phyloP scores from a whole-genome alignment of 2,113 vertebrate species.

The Macquaria australasica region DNA sequence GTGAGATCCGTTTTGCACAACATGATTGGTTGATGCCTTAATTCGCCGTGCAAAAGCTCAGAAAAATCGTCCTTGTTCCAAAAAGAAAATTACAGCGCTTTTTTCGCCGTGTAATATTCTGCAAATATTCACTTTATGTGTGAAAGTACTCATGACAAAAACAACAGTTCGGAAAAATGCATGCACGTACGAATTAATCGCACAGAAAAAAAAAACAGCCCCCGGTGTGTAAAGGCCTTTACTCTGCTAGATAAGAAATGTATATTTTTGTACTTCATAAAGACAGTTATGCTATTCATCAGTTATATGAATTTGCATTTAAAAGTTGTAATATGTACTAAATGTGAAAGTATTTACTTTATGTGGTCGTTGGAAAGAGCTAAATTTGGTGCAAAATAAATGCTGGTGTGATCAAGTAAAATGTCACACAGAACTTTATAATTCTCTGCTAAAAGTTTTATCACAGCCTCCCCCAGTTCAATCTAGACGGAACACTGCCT shows the following conservation, averaged over 20 bases:
- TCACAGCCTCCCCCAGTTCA: background rate
- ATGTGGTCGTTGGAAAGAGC: background rate
- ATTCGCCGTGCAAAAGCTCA: no score
- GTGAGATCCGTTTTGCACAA: no score
- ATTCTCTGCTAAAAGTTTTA: background rate
- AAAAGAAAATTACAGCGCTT: no score
- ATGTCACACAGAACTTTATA: background rate
- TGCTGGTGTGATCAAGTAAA: background rate
- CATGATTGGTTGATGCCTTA: no score
- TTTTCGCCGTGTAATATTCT: no score
- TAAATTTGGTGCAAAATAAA: background rate
- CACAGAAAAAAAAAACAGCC: no score
- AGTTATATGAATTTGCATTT: background rate
- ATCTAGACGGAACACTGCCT: background rate
- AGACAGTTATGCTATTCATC: background rate
- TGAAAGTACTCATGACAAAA: no score
- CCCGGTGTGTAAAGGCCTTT: no score
- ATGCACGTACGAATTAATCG: no score
- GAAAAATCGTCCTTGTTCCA: no score
- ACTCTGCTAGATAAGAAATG: background rate
- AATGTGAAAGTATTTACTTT: background rate
- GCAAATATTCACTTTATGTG: no score
- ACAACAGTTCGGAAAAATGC: no score
- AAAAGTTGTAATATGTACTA: background rate
- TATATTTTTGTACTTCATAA: background rate